These are phyloP conservation scores for Manis javanica DNA, from an alignment of 2,797 vertebrate species.

Conservation along the genomic window DNA sequence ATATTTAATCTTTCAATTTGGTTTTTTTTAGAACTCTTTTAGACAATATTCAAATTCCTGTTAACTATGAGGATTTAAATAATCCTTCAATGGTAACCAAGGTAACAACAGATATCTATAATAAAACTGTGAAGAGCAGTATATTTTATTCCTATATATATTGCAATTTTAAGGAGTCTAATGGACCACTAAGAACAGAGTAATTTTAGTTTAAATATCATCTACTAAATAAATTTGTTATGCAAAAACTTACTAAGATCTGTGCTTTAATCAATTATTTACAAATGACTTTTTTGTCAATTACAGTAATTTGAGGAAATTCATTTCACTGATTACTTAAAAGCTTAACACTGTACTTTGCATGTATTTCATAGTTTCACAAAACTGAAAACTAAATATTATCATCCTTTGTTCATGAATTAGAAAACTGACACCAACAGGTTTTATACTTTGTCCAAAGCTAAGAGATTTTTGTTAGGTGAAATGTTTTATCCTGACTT, in stretches of 20 bases:
- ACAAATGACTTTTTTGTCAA: neutral
- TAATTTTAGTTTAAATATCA: neutral
- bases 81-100: neutral
- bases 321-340: neutral
- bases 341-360: neutral
- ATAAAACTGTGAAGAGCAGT: neutral
- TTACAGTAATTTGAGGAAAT: neutral
- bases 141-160: neutral
- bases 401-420: neutral
- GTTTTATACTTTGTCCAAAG: neutral
- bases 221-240: neutral
- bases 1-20: neutral
- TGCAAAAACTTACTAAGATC: neutral
- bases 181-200: neutral
- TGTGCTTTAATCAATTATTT: neutral
- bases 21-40: neutral
- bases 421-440: neutral
- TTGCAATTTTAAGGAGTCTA: neutral
- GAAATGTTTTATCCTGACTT: neutral
- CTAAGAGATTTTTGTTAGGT: neutral
- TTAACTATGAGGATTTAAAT: neutral
- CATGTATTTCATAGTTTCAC: neutral
- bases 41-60: neutral
- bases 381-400: neutral
- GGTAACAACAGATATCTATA: neutral